Base-by-base conservation (phyloP, 2,888 invertebrate genomes). In the Rotaria socialis region DNA sequence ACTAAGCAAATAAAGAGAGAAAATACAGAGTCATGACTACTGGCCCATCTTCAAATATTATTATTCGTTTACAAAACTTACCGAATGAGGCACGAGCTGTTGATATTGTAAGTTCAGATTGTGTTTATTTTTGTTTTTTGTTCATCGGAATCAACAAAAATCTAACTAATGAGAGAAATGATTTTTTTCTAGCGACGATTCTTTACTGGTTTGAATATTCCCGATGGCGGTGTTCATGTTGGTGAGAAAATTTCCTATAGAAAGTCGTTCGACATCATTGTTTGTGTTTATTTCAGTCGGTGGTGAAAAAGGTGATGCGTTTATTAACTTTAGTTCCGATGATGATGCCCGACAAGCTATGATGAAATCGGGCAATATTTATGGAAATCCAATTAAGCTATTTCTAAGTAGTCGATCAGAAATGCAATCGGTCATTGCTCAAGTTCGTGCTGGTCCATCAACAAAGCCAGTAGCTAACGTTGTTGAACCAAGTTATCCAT, bases 201-300 rank as follows among this genome's bases (percentile, higher is more conserved):
- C 93, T 99, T 99, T 93, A 94, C 94, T 89, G 97, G 97, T 89
- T 94, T 99, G 89, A 94, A 95, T 89, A 99, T 99, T 90, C 99
- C 99, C 11, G 98, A 98, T 92, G 99, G 99, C 60, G 98, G 98
- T 87, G 99, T 99, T 86, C 98, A 98, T 93, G 99, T 99, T 92
- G 96, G 43, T 47, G 24, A n/a, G 47, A 47, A 22, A 14, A 7
- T 43, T 22, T 43, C 1, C 11, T 4, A 22, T 80, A 27, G 75
- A 80, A 6, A 47, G 19, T 74, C 24, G 3, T 0, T 74, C 19
- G 4, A 14, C 3, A 5, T n/a, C 0, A 27, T 24, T 24, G 8
- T 24, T 60, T 60, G 22, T 27, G 8, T 60, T 24, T 67, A 19
- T 14, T 74, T 74, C 99, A 92, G 96, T 99, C 90, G 99, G 99